Evolutionary conservation across 2,888 invertebrate species (phyloP).

Genomic region (Bedellia somnulentella): DNA sequence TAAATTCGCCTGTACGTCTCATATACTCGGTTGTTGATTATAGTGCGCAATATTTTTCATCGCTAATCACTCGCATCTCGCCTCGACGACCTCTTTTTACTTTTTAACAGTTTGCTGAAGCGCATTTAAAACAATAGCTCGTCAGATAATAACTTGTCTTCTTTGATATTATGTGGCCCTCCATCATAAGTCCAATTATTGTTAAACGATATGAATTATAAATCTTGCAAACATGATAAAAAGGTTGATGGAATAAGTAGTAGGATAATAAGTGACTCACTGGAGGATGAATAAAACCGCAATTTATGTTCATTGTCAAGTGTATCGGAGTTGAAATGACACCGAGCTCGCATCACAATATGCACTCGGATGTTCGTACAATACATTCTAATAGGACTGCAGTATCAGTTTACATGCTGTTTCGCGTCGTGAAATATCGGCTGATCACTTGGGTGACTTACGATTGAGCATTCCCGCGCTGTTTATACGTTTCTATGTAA

Average conservation of each 20-base stretch:
- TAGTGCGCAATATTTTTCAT: constrained; percentile 6
- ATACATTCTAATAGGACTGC: constrained; percentile 7
- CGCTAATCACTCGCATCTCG: constrained; percentile 5
- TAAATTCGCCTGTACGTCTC: constrained; percentile 18
- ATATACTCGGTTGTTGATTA: constrained; percentile 10
- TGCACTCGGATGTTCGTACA: too few relatives aligned
- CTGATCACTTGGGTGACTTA: constrained; percentile 10
- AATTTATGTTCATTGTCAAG: too few relatives aligned
- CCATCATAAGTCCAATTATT: constrained; percentile 26
- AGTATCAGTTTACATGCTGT: constrained; percentile 7
- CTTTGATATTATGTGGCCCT: constrained; percentile 21
- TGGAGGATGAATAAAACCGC: too few relatives aligned
- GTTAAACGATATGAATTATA: constrained; percentile 34
- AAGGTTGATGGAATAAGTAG: constrained; percentile 14
- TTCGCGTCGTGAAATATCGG: constrained; percentile 8
- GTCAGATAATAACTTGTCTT: constrained; percentile 24
- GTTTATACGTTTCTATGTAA: too few relatives aligned
- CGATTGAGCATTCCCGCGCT: too few relatives aligned
- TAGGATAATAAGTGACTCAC: constrained; percentile 17
- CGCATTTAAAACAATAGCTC: constrained; percentile 20
- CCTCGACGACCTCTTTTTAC: constrained; percentile 6
- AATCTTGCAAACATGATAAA: constrained; percentile 20
- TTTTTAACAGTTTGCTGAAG: constrained; percentile 7
- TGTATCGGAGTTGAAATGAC: too few relatives aligned
- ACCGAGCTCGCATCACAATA: too few relatives aligned